Conservation (phyloP, 2,888 invertebrate genomes). For the Coecobrya sp. region DNA sequence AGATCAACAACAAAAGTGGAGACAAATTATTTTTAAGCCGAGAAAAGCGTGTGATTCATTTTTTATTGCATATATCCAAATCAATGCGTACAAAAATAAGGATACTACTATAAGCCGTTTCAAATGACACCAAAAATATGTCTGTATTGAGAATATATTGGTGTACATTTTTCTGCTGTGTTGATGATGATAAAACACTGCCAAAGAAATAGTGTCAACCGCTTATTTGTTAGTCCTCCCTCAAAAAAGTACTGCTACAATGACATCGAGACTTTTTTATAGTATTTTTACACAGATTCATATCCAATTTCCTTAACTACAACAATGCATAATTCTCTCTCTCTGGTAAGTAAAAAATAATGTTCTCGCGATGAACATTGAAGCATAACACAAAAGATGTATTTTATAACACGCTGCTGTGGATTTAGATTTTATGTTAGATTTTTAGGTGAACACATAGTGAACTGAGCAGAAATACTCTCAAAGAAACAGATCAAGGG, state of each 20-base stretch:
- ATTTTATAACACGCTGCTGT: slow-evolving; percentile 16
- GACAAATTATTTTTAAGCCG: slow-evolving; percentile 35
- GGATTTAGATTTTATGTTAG: slow-evolving; percentile 45
- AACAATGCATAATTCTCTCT: neutral
- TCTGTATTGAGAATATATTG: neutral
- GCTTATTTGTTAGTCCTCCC: neutral
- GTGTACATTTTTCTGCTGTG: neutral
- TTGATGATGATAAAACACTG: neutral
- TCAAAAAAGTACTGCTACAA: neutral
- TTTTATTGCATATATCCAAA: neutral
- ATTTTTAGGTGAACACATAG: slow-evolving; percentile 59
- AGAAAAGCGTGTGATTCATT: slow-evolving; percentile 42
- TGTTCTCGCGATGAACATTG: slow-evolving; percentile 7
- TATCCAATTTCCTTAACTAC: slow-evolving; percentile 17
- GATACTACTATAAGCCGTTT: neutral
- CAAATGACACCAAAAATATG: neutral
- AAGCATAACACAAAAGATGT: neutral
- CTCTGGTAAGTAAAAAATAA: slow-evolving; percentile 30
- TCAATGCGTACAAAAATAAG: neutral
- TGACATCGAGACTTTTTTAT: neutral
- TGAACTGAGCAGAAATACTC: neutral
- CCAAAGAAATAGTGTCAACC: slow-evolving; percentile 38
- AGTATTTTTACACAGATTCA: slow-evolving; percentile 7
- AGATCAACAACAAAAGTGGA: slow-evolving; percentile 86
- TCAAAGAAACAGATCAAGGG: slow-evolving; percentile 82